Conservation (phyloP, 2,113 vertebrate genomes). For the Proteles cristata region DNA sequence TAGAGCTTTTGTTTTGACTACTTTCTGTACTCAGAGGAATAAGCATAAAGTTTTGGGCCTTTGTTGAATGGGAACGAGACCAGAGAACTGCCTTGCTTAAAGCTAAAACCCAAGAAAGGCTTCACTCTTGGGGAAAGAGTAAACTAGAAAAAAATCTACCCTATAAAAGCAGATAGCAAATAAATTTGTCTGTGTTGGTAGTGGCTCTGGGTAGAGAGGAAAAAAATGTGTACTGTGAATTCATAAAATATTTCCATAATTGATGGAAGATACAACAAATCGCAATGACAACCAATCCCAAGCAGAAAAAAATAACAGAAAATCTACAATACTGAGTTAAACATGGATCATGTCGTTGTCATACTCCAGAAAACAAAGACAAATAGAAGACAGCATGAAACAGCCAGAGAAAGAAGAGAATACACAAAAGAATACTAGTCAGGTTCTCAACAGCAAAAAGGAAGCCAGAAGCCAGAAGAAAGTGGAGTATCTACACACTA, state of each 20-base stretch:
- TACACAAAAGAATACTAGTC: background rate
- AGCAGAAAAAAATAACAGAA: background rate
- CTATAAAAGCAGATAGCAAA: background rate
- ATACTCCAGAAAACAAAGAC: slow-evolving; percentile 47
- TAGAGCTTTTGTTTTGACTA: background rate
- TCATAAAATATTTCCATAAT: background rate
- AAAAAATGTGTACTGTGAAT: background rate
- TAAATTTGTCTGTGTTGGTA: background rate
- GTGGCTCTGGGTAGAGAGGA: background rate
- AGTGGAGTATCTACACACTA: background rate
- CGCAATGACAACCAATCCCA: background rate
- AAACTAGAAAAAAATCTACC: background rate
- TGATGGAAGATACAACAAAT: background rate
- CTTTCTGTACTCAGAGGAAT: background rate
- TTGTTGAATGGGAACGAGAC: background rate
- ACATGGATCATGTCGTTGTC: background rate
- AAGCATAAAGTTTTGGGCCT: background rate
- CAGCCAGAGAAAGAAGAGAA: background rate
- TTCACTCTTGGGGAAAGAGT: background rate
- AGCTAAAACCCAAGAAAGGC: background rate
- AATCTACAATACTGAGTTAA: background rate
- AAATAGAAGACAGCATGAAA: background rate
- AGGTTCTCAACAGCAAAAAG: slow-evolving; percentile 13
- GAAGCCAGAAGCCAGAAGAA: background rate
- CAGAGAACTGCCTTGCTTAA: background rate